Conservation (phyloP, 2,888 invertebrate genomes). For the Volucella zonaria region DNA sequence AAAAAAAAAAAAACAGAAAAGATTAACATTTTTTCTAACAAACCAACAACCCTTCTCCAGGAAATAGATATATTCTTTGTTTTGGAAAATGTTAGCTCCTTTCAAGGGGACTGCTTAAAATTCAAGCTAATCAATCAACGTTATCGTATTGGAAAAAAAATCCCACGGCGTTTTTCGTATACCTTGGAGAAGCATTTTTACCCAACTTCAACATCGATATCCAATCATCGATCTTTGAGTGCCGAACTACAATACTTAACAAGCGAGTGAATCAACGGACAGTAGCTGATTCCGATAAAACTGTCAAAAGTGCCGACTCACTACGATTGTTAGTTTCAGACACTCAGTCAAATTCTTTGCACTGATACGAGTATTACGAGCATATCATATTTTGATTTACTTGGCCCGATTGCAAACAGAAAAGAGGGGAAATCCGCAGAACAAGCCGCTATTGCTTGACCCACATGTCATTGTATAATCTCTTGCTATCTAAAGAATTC, state of each 20-base stretch:
- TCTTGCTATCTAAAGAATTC: slow-evolving; percentile 3
- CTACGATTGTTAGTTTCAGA: not conserved
- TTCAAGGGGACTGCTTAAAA: too few species aligned
- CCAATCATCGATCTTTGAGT: too few species aligned
- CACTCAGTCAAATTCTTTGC: slow-evolving; percentile 10
- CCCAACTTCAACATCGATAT: too few species aligned
- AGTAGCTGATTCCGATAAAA: slow-evolving; percentile 10
- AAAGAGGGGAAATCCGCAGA: not conserved
- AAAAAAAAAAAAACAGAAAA: too few species aligned
- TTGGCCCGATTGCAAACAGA: not conserved
- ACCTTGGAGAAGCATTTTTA: too few species aligned
- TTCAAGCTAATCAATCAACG: not conserved
- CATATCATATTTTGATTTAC: not conserved
- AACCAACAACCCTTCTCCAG: too few species aligned
- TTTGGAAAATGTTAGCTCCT: too few species aligned
- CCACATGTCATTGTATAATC: slow-evolving; percentile 20
- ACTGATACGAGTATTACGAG: not conserved
- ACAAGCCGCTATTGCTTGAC: slow-evolving; percentile 43
- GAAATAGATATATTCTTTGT: too few species aligned
- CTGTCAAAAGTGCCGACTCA: slow-evolving; percentile 27
- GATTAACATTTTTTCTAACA: too few species aligned
- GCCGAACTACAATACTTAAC: too few species aligned
- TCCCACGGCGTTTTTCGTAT: not conserved
- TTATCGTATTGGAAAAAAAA: not conserved
- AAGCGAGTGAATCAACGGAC: too few species aligned